Conservation (phyloP, 2,888 invertebrate species). For the Copidosoma aretas region DNA sequence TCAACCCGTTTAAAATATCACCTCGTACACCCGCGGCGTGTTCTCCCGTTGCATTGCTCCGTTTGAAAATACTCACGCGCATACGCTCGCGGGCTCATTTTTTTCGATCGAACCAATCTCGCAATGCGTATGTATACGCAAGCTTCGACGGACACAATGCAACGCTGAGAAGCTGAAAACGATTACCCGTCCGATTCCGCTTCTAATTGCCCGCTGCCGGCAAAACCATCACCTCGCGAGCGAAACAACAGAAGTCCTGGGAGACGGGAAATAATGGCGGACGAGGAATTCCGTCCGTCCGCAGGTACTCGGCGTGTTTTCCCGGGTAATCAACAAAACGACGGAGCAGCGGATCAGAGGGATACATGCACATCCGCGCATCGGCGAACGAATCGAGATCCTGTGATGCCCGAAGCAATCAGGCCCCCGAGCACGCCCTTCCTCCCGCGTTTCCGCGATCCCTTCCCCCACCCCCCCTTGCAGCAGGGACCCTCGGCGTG, state of each 20-base stretch:
- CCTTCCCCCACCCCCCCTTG: neutral
- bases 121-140: too few relatives aligned
- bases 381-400: conserved; percentile 8
- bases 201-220: too few relatives aligned
- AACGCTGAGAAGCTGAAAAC: too few relatives aligned
- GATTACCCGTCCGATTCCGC: too few relatives aligned
- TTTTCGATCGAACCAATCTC: too few relatives aligned
- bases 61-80: too few relatives aligned
- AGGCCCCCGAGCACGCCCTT: conserved; percentile 23
- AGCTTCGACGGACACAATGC: too few relatives aligned
- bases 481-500: neutral
- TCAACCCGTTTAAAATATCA: too few relatives aligned
- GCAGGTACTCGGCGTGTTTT: neutral
- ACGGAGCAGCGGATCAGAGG: conserved; percentile 14
- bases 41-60: too few relatives aligned
- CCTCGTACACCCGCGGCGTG: too few relatives aligned
- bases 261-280: neutral
- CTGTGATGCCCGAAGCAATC: conserved; percentile 29
- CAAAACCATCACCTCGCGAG: too few relatives aligned
- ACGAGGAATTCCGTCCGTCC: neutral
- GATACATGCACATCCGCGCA: neutral
- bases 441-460: conserved; percentile 10
- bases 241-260: neutral
- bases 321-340: conserved; percentile 31
- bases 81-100: too few relatives aligned